Percentiles rank a stretch among this genome's conserved stretches.
phyloP scores from a whole-genome alignment of 2,113 vertebrate species.

The Lepisosteus osseus region DNA sequence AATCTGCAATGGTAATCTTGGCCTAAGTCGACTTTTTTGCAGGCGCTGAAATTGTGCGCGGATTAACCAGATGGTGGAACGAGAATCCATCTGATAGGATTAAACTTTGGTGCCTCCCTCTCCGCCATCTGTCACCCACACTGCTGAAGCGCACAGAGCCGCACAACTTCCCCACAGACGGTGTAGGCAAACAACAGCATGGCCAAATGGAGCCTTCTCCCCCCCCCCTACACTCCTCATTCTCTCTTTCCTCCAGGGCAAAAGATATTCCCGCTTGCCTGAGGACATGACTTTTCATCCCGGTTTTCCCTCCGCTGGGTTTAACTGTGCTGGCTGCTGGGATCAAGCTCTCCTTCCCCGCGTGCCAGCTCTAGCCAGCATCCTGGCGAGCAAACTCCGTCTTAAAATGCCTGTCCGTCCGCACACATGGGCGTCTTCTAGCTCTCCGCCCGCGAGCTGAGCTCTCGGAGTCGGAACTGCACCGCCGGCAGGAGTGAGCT shows the following conservation, averaged over 20 bases:
- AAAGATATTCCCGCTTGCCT: neutral
- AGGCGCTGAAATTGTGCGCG: slow-evolving; percentile 79
- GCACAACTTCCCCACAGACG: slow-evolving; percentile 1
- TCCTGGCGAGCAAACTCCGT: too few species aligned
- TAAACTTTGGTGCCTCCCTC: slow-evolving; percentile 90
- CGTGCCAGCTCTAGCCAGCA: too few species aligned
- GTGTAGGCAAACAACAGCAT: slow-evolving; percentile 40
- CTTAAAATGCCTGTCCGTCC: too few species aligned
- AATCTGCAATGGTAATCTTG: slow-evolving; percentile 87
- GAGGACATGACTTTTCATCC: neutral
- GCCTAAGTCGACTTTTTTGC: slow-evolving; percentile 82
- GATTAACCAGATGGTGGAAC: slow-evolving; percentile 95
- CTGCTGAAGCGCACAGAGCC: slow-evolving; percentile 33
- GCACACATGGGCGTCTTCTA: too few species aligned
- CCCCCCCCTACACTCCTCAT: neutral
- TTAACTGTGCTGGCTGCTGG: slow-evolving; percentile 1
- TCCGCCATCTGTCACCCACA: slow-evolving; percentile 81
- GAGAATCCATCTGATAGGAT: slow-evolving; percentile 95
- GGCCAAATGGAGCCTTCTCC: slow-evolving; percentile 19
- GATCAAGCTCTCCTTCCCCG: too few species aligned
- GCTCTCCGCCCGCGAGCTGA: too few species aligned
- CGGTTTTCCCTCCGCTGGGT: neutral
- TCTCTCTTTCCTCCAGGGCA: neutral
- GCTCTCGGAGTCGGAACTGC: too few species aligned
- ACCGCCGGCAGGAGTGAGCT: too few species aligned